Percentiles rank a stretch among this genome's conserved stretches.
These are phyloP conservation scores for Cryptus viduatorius DNA, from an alignment of 2,888 invertebrate species.

Conservation along the genomic window DNA sequence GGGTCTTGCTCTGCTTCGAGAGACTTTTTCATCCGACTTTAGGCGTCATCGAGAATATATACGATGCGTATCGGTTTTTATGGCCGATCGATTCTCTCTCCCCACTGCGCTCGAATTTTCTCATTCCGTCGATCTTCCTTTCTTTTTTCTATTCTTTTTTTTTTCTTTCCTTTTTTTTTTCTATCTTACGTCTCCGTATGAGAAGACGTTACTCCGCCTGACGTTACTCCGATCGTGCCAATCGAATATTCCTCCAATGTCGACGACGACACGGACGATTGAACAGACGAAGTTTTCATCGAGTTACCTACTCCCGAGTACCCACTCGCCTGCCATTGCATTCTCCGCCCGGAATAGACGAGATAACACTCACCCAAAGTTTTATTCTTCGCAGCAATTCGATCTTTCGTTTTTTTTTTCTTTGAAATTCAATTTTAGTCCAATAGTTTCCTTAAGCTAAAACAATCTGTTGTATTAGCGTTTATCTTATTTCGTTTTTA, in stretches of 20 bases:
- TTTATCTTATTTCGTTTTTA: background rate
- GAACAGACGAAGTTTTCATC: constrained; percentile 50
- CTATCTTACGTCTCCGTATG: background rate
- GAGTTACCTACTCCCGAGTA: constrained; percentile 8
- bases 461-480: background rate
- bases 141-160: background rate
- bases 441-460: background rate
- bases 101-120: constrained; percentile 41
- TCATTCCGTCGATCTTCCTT: constrained; percentile 19
- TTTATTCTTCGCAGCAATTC: background rate
- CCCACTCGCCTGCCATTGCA: background rate
- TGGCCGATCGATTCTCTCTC: constrained; percentile 34
- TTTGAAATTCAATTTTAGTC: background rate
- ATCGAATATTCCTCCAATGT: constrained; percentile 49
- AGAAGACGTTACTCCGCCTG: constrained; percentile 27
- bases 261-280: constrained; percentile 49
- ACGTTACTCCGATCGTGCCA: constrained; percentile 46
- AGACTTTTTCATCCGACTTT: constrained; percentile 52
- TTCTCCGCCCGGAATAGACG: constrained; percentile 9
- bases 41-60: constrained; percentile 47
- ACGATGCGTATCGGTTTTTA: constrained; percentile 50
- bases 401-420: background rate
- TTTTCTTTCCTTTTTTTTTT: background rate
- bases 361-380: background rate
- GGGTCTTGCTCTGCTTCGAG: constrained; percentile 25